Base-by-base conservation (phyloP, 2,888 invertebrate genomes). In the Diarsia rubi region DNA sequence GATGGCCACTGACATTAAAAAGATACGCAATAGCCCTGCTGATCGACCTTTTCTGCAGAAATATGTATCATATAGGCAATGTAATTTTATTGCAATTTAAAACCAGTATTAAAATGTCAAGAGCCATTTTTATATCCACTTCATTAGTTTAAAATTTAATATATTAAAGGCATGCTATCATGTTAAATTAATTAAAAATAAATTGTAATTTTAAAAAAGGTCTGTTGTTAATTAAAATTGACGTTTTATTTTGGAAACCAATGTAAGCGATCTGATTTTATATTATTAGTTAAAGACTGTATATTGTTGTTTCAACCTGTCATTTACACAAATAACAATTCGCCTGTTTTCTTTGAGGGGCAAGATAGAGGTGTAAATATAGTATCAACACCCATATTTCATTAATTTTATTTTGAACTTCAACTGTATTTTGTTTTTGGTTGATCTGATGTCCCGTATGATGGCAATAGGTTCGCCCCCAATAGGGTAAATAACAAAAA, bases 141-240 rank as follows among this genome's bases (percentile, higher is more conserved):
- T 14, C 31, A 19, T n/a, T 31, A 59, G 14, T 37, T 59, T 24
- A 24, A 49, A 42, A n/a, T 62, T 42, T 16, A n/a, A 60, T 8
- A 37, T 27, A 69, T 78, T 24, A 79, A 52, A 75, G 31, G 57
- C 63, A 59, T 14, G 3, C 2, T 78, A 54, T 42, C 45, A 62
- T 44, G n/a, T 79, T 11, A n/a, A 44, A 54, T 75, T 78, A 81
- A 81, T 78, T 68, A 57, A 52, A 64, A 59, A 31, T 8, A 21
- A 54, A 66, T 54, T 62, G 14, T 64, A n/a, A n/a, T n/a, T 37
- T 74, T 66, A 81, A 73, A 75, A 67, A 57, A 19, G 9, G 37
- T 45, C 37, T 21, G 63, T 45, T 45, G 60, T n/a, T 11, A 45
- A 47, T 59, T 64, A 0, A 72, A 72, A 37, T 6, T 37, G 8